Evolutionary conservation across 2,113 vertebrate genomes (phyloP).

Genomic region (Phrynosoma blainvillii): DNA sequence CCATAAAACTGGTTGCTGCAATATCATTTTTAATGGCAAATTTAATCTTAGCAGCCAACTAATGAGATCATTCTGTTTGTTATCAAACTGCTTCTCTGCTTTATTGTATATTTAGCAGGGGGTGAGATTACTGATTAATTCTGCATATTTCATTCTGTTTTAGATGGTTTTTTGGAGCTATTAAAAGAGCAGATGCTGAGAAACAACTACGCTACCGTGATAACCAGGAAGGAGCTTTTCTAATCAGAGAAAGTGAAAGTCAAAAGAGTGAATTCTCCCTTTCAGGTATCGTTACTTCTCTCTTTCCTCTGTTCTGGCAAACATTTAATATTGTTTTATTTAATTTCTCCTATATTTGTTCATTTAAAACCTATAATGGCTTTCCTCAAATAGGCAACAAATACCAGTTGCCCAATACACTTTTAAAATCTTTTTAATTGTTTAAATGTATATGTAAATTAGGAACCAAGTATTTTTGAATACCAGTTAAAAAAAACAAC

Average conservation of each 20-base stretch:
- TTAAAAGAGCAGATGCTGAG: conserved; percentile 89
- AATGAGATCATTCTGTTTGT: neutral
- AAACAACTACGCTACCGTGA: conserved; percentile 80
- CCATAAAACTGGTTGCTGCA: neutral
- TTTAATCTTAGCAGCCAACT: neutral
- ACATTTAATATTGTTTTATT: conserved; percentile 15
- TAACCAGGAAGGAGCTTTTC: conserved; percentile 85
- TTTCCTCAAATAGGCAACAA: conserved; percentile 17
- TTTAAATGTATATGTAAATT: conserved; percentile 26
- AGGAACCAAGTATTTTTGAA: neutral
- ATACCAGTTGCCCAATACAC: neutral
- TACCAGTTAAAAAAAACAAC: neutral
- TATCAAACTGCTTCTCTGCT: neutral
- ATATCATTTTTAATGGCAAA: neutral
- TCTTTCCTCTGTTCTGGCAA: neutral
- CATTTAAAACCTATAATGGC: conserved; percentile 1
- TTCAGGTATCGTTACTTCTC: conserved; percentile 81
- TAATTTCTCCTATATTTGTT: neutral
- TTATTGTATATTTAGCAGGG: conserved; percentile 34
- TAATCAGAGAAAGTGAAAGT: conserved; percentile 91
- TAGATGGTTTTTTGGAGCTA: conserved; percentile 93
- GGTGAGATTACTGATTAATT: conserved; percentile 34
- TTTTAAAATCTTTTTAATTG: conserved; percentile 16
- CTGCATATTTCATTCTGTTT: conserved; percentile 41
- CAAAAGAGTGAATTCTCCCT: conserved; percentile 86